Evolutionary conservation across 2,888 invertebrate genomes (phyloP), one percentile per base, ranked within the genome.

Genomic region (Pandemis corylana): DNA sequence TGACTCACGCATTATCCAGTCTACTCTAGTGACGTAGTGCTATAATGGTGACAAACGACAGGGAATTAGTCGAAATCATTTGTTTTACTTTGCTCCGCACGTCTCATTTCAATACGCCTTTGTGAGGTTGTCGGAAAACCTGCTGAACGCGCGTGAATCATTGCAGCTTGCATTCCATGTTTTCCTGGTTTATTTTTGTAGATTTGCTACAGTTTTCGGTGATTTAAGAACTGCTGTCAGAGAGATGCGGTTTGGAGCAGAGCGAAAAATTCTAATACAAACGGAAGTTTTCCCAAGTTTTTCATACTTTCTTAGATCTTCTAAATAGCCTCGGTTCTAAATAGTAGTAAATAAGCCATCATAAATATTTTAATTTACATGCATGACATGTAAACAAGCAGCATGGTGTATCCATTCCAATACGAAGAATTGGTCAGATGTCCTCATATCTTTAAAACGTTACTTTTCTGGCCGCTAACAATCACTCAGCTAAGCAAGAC

Each of bases 41-140:
- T 41, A 63, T 77, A 89, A 91, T 87, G 76, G 83, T 83, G 87
- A 91, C 85, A 85, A 89, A 91, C 87, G 88, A 80, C 72, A 51
- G 68, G 77, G 83, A 84, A 86, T 89, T 88, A 89, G 81, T 76
- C 68, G 62, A 76, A 71, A 80, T 83, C 81, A 89, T 92, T 91
- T 88, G 84, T 91, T 82, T 88, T 83, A 84, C 83, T 91, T 88
- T 87, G 84, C 79, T 76, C 73, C 76, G 80, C 82, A 82, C 85
- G 85, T 83, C 84, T 80, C 85, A 81, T 80, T 80, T 71, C 56
- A 80, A 81, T 80, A 80, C 76, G 79, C 67, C 81, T 77, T 77
- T 71, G 76, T 80, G 12, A 36, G 28, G 2, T n/a, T 68, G 61
- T 72, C 65, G 53, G 46, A 66, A 68, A 70, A 67, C 15, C 42